These are phyloP conservation scores for Thymelicus sylvestris DNA, from an alignment of 2,888 invertebrate genomes.

Conservation along the genomic window DNA sequence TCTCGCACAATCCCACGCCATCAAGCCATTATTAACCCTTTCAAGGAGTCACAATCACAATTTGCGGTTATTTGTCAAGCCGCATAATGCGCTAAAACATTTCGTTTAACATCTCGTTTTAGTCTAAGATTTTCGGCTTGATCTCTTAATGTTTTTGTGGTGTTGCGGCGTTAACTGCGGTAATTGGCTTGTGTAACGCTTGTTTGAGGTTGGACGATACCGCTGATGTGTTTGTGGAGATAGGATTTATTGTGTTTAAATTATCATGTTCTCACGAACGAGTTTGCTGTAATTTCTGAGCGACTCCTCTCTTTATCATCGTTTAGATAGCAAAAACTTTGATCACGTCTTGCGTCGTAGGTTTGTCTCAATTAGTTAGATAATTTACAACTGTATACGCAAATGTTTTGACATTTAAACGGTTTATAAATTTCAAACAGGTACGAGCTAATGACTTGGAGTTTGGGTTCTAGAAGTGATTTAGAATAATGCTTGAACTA, in stretches of 20 bases:
- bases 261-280: constrained; percentile 34
- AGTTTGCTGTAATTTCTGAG: constrained; percentile 26
- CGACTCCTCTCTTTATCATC: constrained; percentile 27
- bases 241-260: constrained; percentile 38
- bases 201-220: constrained; percentile 39
- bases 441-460: background rate
- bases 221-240: constrained; percentile 38
- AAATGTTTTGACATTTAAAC: constrained; percentile 24
- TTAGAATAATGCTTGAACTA: constrained; percentile 40
- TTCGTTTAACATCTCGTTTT: constrained; percentile 55
- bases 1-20: constrained; percentile 70
- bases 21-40: constrained; percentile 79
- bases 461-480: constrained; percentile 22
- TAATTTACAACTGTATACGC: constrained; percentile 11
- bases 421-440: constrained; percentile 29
- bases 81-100: constrained; percentile 60
- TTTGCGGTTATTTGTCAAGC: constrained; percentile 80
- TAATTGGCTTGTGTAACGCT: constrained; percentile 54
- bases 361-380: constrained; percentile 27
- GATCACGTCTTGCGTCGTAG: constrained; percentile 19
- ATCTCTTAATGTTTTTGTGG: constrained; percentile 62
- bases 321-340: constrained; percentile 24
- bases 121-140: constrained; percentile 59
- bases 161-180: constrained; percentile 58
- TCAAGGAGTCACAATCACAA: constrained; percentile 78